Base-by-base conservation (phyloP, 2,888 invertebrate genomes). In the Athalia circularis region DNA sequence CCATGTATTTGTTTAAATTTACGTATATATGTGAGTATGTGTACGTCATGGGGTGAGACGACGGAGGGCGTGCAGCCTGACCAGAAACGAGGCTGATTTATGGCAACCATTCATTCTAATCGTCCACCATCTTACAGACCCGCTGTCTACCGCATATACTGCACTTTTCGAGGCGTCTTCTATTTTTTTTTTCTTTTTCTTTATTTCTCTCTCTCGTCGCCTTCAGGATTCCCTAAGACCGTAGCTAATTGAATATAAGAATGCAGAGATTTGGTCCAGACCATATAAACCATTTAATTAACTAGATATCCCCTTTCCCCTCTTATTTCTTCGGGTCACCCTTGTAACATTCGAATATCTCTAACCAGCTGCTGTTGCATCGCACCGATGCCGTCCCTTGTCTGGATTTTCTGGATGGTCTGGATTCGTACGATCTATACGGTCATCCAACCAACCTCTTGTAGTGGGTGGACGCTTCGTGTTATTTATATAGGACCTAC, bases 161-260 rank as follows among this genome's bases (percentile, higher is more conserved):
- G 86, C 84, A 84, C 84, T 87, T 86, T 85, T 85, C 82, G 80
- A 86, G 83, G 29, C 0, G 29, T 29, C 29, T 29, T 29, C 29
- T 29, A 1, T 1, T 29, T 29, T 29, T 29, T 29, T 29, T 2
- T 2, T 29, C 2, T 29, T 29, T 29, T 29, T 29, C 29, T 29
- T 29, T 29, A 0, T 29, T 29, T 29, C 29, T 29, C 29, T 75
- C 54, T 61, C 62, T 62, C 75, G 75, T 61, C 75, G 62, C 75
- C 75, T n/a, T 62, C 29, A 29, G n/a, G 75, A 50, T 48, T 72
- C 75, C 75, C 47, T 74, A 67, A 74, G 80, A 82, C 84, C 86
- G 83, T 83, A 82, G 83, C 87, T 88, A 88, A 89, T 88, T 88
- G 87, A 89, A 87, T 88, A 87, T 86, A 86, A 88, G 87, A 86